Evolutionary conservation across 2,888 invertebrate genomes (phyloP).

Genomic region (Trichopoda pennipes): DNA sequence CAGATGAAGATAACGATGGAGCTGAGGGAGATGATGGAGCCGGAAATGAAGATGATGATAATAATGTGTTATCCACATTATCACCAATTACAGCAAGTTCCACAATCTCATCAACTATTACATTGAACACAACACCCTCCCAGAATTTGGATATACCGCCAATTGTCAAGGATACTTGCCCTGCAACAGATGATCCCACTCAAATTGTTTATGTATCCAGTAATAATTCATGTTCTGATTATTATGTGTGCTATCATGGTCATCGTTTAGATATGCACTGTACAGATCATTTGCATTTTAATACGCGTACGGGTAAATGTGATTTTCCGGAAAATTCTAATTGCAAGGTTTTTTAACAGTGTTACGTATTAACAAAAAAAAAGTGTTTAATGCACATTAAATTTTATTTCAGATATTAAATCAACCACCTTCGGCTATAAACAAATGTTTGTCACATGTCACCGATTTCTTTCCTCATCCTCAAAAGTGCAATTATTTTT

Average conservation of each 20-base stretch:
- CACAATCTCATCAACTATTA: conserved; percentile 2
- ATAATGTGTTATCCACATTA: conserved; percentile 2
- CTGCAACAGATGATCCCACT: conserved; percentile 74
- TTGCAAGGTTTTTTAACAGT: conserved; percentile 71
- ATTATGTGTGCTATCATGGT: conserved; percentile 78
- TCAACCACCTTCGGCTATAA: conserved; percentile 56
- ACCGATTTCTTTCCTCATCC: conserved; percentile 79
- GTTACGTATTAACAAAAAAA: neutral
- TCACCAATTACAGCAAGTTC: conserved; percentile 55
- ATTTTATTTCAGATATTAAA: conserved; percentile 42
- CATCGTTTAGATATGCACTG: conserved; percentile 78
- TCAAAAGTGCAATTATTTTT: conserved; percentile 78
- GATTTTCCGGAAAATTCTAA: conserved; percentile 76
- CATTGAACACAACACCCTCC: conserved; percentile 8
- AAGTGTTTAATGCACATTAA: neutral
- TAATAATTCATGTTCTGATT: conserved; percentile 75
- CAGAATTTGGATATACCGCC: conserved; percentile 70
- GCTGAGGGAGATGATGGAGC: neutral
- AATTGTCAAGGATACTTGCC: conserved; percentile 73
- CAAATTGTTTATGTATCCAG: conserved; percentile 76
- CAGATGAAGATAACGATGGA: conserved; percentile 40
- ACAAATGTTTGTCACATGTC: conserved; percentile 75
- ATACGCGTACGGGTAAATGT: conserved; percentile 74
- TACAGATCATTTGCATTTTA: conserved; percentile 77
- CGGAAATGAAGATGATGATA: neutral